Percentiles rank a stretch among this genome's conserved stretches.
These are phyloP conservation scores for Drosophila tristis DNA, from an alignment of 1,140 invertebrate genomes.

Conservation along the genomic window DNA sequence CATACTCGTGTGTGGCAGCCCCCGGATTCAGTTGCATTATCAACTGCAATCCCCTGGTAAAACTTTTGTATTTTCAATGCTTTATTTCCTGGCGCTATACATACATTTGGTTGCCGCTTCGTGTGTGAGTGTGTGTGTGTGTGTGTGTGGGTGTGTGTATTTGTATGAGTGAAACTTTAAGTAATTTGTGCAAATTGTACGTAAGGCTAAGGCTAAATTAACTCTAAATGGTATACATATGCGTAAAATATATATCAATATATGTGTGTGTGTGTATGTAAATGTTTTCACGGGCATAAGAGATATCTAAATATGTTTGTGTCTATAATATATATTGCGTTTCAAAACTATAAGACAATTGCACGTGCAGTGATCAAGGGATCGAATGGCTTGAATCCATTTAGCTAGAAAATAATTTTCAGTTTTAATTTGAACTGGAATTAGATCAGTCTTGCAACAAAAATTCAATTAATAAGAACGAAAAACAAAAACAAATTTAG, in stretches of 20 bases:
- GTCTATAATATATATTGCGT: slow-evolving; percentile 38
- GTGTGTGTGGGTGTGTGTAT: background rate
- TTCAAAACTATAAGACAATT: slow-evolving; percentile 36
- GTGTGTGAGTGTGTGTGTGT: slow-evolving; percentile 2
- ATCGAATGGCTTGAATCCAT: background rate
- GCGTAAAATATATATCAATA: slow-evolving; percentile 12
- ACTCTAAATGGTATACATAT: slow-evolving; percentile 24
- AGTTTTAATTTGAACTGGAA: too few relatives aligned
- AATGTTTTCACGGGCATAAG: background rate
- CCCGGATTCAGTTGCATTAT: too few relatives aligned
- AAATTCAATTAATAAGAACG: too few relatives aligned
- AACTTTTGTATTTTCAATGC: slow-evolving; percentile 40
- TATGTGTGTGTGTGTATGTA: slow-evolving; percentile 12
- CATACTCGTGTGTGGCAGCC: too few relatives aligned
- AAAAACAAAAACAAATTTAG: too few relatives aligned
- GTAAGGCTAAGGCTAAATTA: slow-evolving; percentile 34
- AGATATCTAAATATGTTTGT: background rate
- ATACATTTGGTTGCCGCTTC: slow-evolving; percentile 47
- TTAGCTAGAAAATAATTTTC: background rate
- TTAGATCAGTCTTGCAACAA: too few relatives aligned
- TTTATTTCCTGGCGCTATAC: slow-evolving; percentile 43
- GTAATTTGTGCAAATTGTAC: slow-evolving; percentile 38
- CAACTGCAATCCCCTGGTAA: background rate
- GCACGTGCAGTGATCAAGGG: slow-evolving; percentile 23
- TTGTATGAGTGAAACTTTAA: slow-evolving; percentile 15